A percentile compares a stretch with the other conserved stretches of the same genome.
Conservation (phyloP, 1,140 invertebrate genomes). For the Cryptotermes secundus region DNA sequence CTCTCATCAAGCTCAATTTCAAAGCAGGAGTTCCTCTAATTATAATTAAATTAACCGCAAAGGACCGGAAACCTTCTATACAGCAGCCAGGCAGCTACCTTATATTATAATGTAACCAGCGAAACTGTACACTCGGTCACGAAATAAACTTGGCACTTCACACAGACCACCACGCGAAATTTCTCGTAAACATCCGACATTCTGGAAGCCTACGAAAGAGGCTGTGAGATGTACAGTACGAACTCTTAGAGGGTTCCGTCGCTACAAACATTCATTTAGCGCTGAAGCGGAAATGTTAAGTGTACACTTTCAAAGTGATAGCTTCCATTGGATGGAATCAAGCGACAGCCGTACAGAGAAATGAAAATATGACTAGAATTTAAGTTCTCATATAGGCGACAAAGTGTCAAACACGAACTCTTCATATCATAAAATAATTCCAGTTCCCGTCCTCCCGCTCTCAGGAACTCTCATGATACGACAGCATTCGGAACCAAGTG, state of each 20-base stretch:
- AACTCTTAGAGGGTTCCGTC: neutral
- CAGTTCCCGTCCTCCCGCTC: too few relatives aligned
- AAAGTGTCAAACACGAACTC: too few relatives aligned
- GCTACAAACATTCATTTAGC: too few relatives aligned
- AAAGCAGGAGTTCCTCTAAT: slow-evolving; percentile 34
- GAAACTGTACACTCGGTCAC: neutral
- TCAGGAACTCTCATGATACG: too few relatives aligned
- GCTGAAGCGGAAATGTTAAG: too few relatives aligned
- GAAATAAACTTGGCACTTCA: slow-evolving; percentile 4
- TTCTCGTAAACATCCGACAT: neutral
- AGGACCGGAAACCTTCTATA: slow-evolving; percentile 30
- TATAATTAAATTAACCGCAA: slow-evolving; percentile 36
- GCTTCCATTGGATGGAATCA: too few relatives aligned
- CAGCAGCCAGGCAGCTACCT: slow-evolving; percentile 13
- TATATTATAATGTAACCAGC: slow-evolving; percentile 16
- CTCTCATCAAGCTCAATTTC: slow-evolving; percentile 37
- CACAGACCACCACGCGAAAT: neutral
- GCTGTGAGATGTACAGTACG: neutral
- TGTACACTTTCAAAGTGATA: too few relatives aligned
- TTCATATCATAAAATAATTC: too few relatives aligned
- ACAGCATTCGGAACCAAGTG: too few relatives aligned
- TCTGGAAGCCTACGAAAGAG: neutral
- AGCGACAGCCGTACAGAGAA: too few relatives aligned
- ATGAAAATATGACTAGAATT: too few relatives aligned
- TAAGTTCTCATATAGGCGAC: too few relatives aligned